A percentile compares a stretch with the other conserved stretches of the same genome.
Conservation (phyloP, 2,797 vertebrate species). For the Phataginus tetradactyla region DNA sequence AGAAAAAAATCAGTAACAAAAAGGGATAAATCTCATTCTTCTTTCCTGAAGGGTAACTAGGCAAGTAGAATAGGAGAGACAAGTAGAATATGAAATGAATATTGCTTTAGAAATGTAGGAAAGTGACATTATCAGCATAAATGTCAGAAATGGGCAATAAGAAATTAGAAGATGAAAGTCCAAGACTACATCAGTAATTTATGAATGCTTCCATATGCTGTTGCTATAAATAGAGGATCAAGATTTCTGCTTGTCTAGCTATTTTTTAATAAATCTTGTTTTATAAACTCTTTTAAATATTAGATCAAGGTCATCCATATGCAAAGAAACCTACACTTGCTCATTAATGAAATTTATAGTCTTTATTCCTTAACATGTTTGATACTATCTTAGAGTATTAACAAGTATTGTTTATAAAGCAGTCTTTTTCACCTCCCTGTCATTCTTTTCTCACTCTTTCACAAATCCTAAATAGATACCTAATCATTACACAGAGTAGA, state of each 20-base stretch:
- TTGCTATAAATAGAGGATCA: background rate
- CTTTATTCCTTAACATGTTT: background rate
- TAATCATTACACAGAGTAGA: background rate
- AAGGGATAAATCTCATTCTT: background rate
- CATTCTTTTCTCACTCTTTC: background rate
- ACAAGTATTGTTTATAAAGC: background rate
- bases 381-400: background rate
- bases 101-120: slow-evolving; percentile 2
- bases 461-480: background rate
- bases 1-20: background rate
- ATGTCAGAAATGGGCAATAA: slow-evolving; percentile 1
- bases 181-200: background rate
- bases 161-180: background rate
- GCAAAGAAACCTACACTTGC: background rate
- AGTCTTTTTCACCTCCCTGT: background rate
- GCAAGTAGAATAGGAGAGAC: background rate
- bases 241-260: slow-evolving; percentile 14
- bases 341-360: slow-evolving; percentile 17
- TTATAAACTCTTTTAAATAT: slow-evolving; percentile 9
- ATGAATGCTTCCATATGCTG: background rate
- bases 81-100: background rate
- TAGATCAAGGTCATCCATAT: background rate
- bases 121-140: background rate
- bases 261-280: slow-evolving; percentile 38
- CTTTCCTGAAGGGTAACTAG: background rate